Conservation (phyloP, 1,140 invertebrate species). For the Dendroctonus ponderosae region DNA sequence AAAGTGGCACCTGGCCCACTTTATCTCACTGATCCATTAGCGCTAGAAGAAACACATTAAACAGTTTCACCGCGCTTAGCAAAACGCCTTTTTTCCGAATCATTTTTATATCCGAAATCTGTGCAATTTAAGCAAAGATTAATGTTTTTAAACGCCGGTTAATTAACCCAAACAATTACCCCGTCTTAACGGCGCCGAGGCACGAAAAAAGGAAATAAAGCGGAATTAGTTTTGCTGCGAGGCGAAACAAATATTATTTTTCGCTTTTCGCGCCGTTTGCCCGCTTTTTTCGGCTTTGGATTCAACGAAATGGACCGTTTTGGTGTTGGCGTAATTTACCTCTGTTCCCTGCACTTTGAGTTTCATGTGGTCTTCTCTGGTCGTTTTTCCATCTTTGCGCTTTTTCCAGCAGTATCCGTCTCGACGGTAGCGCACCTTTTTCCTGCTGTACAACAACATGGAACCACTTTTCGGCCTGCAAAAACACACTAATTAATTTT, state of each 20-base stretch:
- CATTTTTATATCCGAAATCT: conserved; percentile 35
- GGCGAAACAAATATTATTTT: conserved; percentile 31
- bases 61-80: conserved; percentile 37
- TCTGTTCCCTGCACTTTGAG: conserved; percentile 95
- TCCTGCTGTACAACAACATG: conserved; percentile 93
- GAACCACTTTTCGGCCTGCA: conserved; percentile 92
- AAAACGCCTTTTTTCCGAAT: conserved; percentile 31
- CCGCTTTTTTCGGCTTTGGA: conserved; percentile 7
- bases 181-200: conserved; percentile 28
- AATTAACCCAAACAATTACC: conserved; percentile 38
- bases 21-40: conserved; percentile 37
- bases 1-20: conserved; percentile 39
- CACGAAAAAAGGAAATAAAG: conserved; percentile 32
- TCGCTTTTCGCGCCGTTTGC: conserved; percentile 18
- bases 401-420: conserved; percentile 99
- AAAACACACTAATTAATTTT: conserved; percentile 12
- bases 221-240: conserved; percentile 24
- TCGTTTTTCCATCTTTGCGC: conserved; percentile 95
- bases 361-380: conserved; percentile 98
- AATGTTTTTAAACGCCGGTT: conserved; percentile 38
- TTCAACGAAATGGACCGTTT: conserved; percentile 9
- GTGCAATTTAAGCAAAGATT: conserved; percentile 38
- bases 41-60: conserved; percentile 41
- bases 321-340: conserved; percentile 54
- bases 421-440: conserved; percentile 92